Conservation (phyloP, 2,113 vertebrate species). For the Platichthys flesus region DNA sequence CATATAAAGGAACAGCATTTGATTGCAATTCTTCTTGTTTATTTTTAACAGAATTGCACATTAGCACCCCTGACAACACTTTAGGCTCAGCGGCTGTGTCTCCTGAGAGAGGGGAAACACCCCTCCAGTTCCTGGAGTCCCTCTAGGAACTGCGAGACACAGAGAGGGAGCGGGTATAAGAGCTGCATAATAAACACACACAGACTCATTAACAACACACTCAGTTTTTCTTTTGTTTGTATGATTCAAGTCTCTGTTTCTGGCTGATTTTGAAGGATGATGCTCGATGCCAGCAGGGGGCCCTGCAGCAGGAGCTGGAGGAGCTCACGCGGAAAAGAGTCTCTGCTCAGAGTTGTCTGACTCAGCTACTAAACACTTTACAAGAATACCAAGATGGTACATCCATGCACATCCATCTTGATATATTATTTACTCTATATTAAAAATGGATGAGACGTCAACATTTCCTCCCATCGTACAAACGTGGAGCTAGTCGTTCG, state of each 20-base stretch:
- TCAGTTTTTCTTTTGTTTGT: not conserved
- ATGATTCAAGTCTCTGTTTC: slow-evolving; percentile 30
- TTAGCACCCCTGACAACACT: slow-evolving; percentile 79
- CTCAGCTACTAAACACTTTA: slow-evolving; percentile 86
- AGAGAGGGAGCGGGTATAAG: slow-evolving; percentile 87
- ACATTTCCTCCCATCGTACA: too few species aligned
- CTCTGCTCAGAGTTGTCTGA: slow-evolving; percentile 63
- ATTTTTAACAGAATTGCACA: slow-evolving; percentile 47
- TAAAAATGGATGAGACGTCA: too few species aligned
- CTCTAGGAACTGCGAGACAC: slow-evolving; percentile 87
- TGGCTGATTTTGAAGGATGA: slow-evolving; percentile 84
- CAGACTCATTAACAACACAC: not conserved
- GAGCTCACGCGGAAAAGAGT: slow-evolving; percentile 84
- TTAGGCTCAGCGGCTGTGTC: slow-evolving; percentile 75
- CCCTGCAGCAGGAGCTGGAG: slow-evolving; percentile 83
- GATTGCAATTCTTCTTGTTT: not conserved
- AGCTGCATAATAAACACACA: too few species aligned
- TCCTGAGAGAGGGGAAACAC: slow-evolving; percentile 77
- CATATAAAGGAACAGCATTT: too few species aligned
- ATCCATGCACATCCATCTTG: too few species aligned
- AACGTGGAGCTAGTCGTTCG: too few species aligned
- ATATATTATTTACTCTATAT: too few species aligned
- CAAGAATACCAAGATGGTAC: slow-evolving; percentile 87
- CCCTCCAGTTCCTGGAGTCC: too few species aligned
- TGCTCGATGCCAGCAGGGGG: slow-evolving; percentile 79